A percentile compares a stretch with the other conserved stretches of the same genome.
phyloP scores from a whole-genome alignment of 2,113 vertebrate species.

The Lates calcarifer region DNA sequence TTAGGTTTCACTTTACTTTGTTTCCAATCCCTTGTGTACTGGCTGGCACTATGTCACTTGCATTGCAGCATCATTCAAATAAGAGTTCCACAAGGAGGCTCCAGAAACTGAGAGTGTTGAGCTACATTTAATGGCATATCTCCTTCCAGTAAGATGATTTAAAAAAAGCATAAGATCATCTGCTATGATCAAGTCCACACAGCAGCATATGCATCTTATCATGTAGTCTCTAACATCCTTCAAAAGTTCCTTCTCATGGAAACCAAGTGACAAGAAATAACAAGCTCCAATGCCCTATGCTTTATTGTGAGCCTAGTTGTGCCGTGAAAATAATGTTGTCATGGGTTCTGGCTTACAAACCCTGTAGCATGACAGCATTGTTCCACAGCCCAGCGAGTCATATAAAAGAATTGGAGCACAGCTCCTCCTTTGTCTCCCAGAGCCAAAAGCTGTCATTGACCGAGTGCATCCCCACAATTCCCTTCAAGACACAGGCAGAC shows the following conservation, averaged over 20 bases:
- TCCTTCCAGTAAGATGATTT: constrained; percentile 46
- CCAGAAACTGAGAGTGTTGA: constrained; percentile 23
- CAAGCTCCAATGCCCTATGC: constrained; percentile 63
- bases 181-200: constrained; percentile 58
- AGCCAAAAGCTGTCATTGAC: constrained; percentile 26
- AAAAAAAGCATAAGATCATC: constrained; percentile 52
- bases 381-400: constrained; percentile 44
- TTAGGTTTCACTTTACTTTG: not conserved
- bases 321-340: constrained; percentile 70
- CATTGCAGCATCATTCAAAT: not conserved
- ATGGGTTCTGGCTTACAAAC: constrained; percentile 62
- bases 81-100: not conserved
- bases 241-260: constrained; percentile 56
- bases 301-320: constrained; percentile 41
- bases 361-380: constrained; percentile 55
- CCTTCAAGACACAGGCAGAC: not conserved
- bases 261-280: constrained; percentile 70
- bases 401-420: constrained; percentile 42
- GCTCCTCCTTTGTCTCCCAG: constrained; percentile 28
- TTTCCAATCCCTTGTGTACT: not conserved
- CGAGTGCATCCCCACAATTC: constrained; percentile 6
- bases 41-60: not conserved
- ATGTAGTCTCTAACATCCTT: constrained; percentile 73
- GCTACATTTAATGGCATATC: constrained; percentile 25
- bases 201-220: constrained; percentile 56